Evolutionary conservation across 2,888 invertebrate species (phyloP).

Genomic region (Drosophila borborema): DNA sequence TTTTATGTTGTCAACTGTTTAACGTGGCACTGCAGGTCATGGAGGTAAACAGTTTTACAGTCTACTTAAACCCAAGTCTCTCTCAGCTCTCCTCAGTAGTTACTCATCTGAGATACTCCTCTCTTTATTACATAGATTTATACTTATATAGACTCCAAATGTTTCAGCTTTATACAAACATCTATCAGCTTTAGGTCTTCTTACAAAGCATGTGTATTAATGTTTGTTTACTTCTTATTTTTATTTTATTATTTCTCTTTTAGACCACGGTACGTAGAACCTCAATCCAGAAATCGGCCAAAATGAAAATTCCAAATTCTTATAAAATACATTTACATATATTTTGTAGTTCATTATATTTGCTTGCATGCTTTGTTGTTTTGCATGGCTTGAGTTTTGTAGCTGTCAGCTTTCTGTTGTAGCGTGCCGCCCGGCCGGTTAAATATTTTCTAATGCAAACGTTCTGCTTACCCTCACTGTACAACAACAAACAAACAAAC

Average conservation of each 20-base stretch:
- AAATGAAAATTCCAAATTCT: slow-evolving; percentile 29
- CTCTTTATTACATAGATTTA: slow-evolving; percentile 3
- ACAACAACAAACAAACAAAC: slow-evolving; percentile 18
- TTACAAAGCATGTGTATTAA: slow-evolving; percentile 54
- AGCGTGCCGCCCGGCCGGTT: not conserved
- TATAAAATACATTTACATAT: not conserved
- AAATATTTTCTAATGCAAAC: slow-evolving; percentile 38
- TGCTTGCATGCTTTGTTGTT: slow-evolving; percentile 40
- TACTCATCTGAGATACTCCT: slow-evolving; percentile 12
- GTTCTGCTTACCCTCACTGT: slow-evolving; percentile 48
- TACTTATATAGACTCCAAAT: slow-evolving; percentile 17
- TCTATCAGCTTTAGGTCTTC: slow-evolving; percentile 34
- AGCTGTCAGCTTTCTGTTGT: slow-evolving; percentile 15
- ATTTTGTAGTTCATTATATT: slow-evolving; percentile 7
- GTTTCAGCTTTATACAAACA: slow-evolving; percentile 21
- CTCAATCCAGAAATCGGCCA: slow-evolving; percentile 54
- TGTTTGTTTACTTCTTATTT: slow-evolving; percentile 28
- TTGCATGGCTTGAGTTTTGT: slow-evolving; percentile 45
- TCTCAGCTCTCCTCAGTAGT: slow-evolving; percentile 39
- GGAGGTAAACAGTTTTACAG: slow-evolving; percentile 76
- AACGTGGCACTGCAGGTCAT: slow-evolving; percentile 70
- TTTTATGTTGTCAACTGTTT: slow-evolving; percentile 64
- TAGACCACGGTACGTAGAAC: slow-evolving; percentile 65
- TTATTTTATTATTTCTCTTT: slow-evolving; percentile 45
- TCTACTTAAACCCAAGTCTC: slow-evolving; percentile 42